Conservation (phyloP, 2,797 vertebrate genomes). For the Pseudopleuronectes americanus region DNA sequence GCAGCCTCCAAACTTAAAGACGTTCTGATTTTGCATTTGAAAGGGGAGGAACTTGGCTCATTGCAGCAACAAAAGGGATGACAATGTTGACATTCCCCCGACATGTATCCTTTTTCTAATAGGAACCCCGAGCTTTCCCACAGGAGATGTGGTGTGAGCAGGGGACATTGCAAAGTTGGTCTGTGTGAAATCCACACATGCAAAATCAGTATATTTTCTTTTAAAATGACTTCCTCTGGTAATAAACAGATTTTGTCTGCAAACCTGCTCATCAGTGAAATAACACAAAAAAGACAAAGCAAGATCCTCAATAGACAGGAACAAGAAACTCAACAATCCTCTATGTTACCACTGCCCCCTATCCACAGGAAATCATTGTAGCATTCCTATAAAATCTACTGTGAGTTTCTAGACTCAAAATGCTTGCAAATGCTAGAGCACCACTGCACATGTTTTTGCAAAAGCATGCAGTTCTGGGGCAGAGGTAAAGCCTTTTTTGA, state of each 20-base stretch:
- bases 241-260: conserved; percentile 9
- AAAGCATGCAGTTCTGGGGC: not conserved
- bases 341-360: conserved; percentile 72
- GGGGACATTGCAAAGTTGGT: conserved; percentile 22
- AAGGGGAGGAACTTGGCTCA: conserved; percentile 64
- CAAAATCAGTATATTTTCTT: not conserved
- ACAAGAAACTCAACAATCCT: conserved; percentile 25
- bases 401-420: conserved; percentile 8
- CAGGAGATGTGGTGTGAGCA: conserved; percentile 43
- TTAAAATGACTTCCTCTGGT: not conserved
- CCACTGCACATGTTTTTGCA: not conserved
- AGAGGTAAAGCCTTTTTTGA: not conserved
- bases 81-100: conserved; percentile 73
- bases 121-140: conserved; percentile 47
- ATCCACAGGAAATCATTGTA: conserved; percentile 63
- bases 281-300: conserved; percentile 1
- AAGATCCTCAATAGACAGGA: conserved; percentile 5
- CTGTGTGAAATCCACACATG: conserved; percentile 10
- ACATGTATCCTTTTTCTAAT: conserved; percentile 64
- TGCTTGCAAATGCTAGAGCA: conserved; percentile 7
- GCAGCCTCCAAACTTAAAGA: conserved; percentile 68
- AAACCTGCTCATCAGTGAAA: conserved; percentile 6
- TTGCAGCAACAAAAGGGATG: conserved; percentile 71
- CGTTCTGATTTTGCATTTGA: conserved; percentile 75
- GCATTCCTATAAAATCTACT: conserved; percentile 39